Conservation (phyloP, 2,888 invertebrate species). For the Leuctra nigra region DNA sequence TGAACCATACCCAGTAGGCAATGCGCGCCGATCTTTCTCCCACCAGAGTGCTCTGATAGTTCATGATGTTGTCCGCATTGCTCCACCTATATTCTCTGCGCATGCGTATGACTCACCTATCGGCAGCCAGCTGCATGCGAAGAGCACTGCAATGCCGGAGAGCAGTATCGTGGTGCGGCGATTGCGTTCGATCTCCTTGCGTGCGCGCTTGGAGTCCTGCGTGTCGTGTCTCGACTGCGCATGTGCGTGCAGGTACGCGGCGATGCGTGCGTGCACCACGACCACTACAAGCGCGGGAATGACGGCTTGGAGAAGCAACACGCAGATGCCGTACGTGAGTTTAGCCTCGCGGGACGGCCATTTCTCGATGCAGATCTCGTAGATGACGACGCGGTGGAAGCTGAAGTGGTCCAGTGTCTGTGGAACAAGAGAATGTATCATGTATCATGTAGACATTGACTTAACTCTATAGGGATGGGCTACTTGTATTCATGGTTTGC, state of each 20-base stretch:
- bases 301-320: conserved; percentile 29
- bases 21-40: too few relatives aligned
- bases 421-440: conserved; percentile 15
- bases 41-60: too few relatives aligned
- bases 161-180: conserved; percentile 40
- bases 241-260: conserved; percentile 28
- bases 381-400: conserved; percentile 35
- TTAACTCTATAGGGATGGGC: too few relatives aligned
- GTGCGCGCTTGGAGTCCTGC: conserved; percentile 23
- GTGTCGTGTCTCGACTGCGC: conserved; percentile 21
- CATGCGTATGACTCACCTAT: conserved; percentile 40
- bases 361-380: conserved; percentile 38
- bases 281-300: conserved; percentile 30
- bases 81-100: too few relatives aligned
- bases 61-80: too few relatives aligned
- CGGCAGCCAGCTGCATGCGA: conserved; percentile 52
- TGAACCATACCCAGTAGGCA: too few relatives aligned
- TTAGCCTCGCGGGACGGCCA: conserved; percentile 36
- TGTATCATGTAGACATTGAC: too few relatives aligned
- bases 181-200: conserved; percentile 34
- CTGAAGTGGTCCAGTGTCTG: conserved; percentile 34
- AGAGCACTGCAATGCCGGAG: conserved; percentile 40
- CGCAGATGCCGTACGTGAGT: conserved; percentile 27
- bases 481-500: too few relatives aligned
- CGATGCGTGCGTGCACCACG: conserved; percentile 32